Evolutionary conservation across 1,140 invertebrate species (phyloP).

Genomic region (Drosophila seguyi): DNA sequence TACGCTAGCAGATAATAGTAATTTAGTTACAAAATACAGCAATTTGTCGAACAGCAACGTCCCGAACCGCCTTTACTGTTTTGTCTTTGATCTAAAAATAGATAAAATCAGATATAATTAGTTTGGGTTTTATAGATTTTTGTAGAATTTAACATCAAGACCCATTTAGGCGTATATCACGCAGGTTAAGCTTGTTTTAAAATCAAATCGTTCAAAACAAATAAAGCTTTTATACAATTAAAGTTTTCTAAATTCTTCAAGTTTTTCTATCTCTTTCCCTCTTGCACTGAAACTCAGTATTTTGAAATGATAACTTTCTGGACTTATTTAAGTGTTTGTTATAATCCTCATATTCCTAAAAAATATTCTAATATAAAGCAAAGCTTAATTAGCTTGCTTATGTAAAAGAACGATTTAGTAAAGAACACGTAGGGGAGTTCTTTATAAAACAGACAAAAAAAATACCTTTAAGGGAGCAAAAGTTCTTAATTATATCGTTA

Average conservation of each 20-base stretch:
- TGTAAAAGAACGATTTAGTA: not conserved
- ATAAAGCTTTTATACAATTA: too few species aligned
- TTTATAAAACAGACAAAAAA: not conserved
- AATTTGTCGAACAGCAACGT: conserved; percentile 96
- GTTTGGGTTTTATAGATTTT: not conserved
- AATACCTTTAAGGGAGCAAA: not conserved
- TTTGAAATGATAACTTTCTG: too few species aligned
- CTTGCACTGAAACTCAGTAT: too few species aligned
- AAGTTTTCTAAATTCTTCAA: too few species aligned
- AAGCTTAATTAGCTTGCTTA: not conserved
- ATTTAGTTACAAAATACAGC: conserved; percentile 93
- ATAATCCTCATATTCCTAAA: too few species aligned
- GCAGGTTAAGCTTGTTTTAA: too few species aligned
- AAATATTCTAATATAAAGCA: too few species aligned
- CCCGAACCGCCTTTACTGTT: conserved; percentile 97
- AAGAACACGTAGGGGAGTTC: not conserved
- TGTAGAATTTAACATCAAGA: not conserved
- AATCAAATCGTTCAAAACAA: too few species aligned
- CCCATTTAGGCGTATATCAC: too few species aligned
- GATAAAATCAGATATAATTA: not conserved
- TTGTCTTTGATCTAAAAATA: conserved; percentile 93
- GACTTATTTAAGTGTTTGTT: too few species aligned
- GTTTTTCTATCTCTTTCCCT: too few species aligned
- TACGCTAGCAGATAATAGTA: conserved; percentile 34
- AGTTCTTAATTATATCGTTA: not conserved